Evolutionary conservation across 2,113 vertebrate species (phyloP), one percentile per base, ranked within the genome.

Genomic region (Lonchura striata): DNA sequence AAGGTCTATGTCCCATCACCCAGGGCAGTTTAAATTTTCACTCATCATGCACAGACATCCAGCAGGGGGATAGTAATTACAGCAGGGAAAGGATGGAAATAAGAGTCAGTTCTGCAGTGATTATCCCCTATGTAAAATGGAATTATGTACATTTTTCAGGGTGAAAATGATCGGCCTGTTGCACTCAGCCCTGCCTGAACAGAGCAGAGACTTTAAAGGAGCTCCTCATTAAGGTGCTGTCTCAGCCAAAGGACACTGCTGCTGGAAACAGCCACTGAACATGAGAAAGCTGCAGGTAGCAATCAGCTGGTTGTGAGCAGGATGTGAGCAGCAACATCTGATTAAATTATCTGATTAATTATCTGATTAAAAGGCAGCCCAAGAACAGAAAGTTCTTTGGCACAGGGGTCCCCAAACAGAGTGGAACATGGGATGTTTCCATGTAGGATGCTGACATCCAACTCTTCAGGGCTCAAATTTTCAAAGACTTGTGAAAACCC

Each of bases 1-100:
- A 90, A 95, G 92, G 93, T 94, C 95, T 78, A 37, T 80, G 76
- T 94, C 94, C 92, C 85, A 60, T 94, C 93, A 93, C 92, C 79
- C 88, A 88, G 71, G 64, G 88, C 79, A 75, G 68, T 94, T 95
- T 86, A 96, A 93, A 96, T 97, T 88, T 92, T 95, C 82, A 71
- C 88, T 81, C 64, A 90, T 96, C 94, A 82, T 33, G 52, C 47
- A 37, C 49, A 94, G 91, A 78, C 82, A 82, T 46, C 0, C 89
- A 80, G 75, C 50, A 88, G 76, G 56, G 81, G 52, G 71, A 88
- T 41, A 81, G 85, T 75, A 96, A 95, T 95, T 94, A 95, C 46
- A 88, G 71, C 79, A 96, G 90, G 37, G 78, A 86, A 96, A 94
- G 44, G 71, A 80, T 37, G 11, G 69, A 82, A 92, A 77, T 80